Evolutionary conservation across 2,113 vertebrate species (phyloP), one percentile per base, ranked within the genome.

Genomic region (Psophia crepitans): DNA sequence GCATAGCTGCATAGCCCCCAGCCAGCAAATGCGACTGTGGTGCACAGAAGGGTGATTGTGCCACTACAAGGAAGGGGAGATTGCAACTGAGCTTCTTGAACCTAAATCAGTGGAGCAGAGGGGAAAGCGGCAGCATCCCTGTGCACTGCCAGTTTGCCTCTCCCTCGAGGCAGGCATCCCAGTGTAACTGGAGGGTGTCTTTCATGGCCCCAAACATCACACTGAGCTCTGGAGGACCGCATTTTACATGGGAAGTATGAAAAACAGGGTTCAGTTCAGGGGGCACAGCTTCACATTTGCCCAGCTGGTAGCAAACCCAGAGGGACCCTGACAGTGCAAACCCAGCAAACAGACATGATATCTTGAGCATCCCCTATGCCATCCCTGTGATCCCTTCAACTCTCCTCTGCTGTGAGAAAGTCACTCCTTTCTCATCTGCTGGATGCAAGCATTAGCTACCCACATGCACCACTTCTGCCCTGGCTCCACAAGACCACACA

Each of bases 1-100:
- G 23, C 61, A 46, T 21, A 5, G 20, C 9, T 61, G 13, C 11
- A 46, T 1, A n/a, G 5, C 5, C 19, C 39, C 11, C 2, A 0
- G 49, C 21, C 58, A 33, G 58, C 6, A 0, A 70, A 61, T 2
- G 0, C 0, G 1, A 14, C 44, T 8, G 23, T 21, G n/a, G 44
- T 8, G 10, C 14, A 10, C 13, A 21, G 35, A 33, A 37, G 6
- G 20, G 39, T 6, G 13, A 21, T 19, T 71, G 53, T 1, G 6
- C 5, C 14, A 19, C 35, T 41, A 14, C 12, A 27, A 53, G n/a
- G 30, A 68, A 30, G 7, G 24, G 23, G 8, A 46, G 17, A 54
- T 30, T 13, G 26, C 19, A 10, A 53, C 4, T 17, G 30, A 54
- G 46, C 43, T 93, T 37, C 57, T 60, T 43, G 56, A 64, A 24